Conservation (phyloP, 2,888 invertebrate species). For the Thyatira batis region DNA sequence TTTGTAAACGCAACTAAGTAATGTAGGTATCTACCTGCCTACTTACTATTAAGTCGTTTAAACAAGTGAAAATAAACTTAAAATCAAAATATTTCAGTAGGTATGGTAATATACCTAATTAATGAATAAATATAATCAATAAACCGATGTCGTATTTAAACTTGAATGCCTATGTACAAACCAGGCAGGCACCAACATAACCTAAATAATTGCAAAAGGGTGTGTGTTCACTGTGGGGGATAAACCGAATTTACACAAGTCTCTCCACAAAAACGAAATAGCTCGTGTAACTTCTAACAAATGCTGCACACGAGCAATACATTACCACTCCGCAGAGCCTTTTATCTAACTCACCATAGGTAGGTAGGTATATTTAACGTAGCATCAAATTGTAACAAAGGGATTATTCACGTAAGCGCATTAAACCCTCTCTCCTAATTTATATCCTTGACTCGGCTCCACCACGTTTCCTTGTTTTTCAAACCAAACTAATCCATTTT, state of each 20-base stretch:
- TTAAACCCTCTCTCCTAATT: conserved; percentile 53
- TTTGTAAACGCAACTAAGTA: too few relatives aligned
- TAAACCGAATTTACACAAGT: conserved; percentile 14
- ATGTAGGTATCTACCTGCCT: too few relatives aligned
- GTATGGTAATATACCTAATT: neutral
- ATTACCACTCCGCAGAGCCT: conserved; percentile 40
- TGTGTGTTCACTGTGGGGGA: conserved; percentile 29
- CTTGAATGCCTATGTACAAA: neutral
- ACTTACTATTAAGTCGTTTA: too few relatives aligned
- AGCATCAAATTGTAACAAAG: conserved; percentile 54
- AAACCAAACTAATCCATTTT: conserved; percentile 44
- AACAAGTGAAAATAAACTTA: too few relatives aligned
- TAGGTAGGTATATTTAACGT: conserved; percentile 24
- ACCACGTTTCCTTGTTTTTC: conserved; percentile 45
- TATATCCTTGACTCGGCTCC: conserved; percentile 42
- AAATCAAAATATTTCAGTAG: too few relatives aligned
- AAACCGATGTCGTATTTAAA: conserved; percentile 4
- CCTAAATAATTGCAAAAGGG: conserved; percentile 8
- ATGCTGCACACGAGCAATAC: conserved; percentile 39
- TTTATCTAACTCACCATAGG: conserved; percentile 41
- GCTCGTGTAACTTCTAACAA: conserved; percentile 33
- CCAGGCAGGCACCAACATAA: neutral
- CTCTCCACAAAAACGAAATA: conserved; percentile 39
- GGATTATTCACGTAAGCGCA: conserved; percentile 58
- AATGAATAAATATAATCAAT: neutral